Percentiles rank a stretch among this genome's conserved stretches.
Evolutionary conservation across 2,888 invertebrate genomes (phyloP).

Genomic region (Spisula subtruncata): DNA sequence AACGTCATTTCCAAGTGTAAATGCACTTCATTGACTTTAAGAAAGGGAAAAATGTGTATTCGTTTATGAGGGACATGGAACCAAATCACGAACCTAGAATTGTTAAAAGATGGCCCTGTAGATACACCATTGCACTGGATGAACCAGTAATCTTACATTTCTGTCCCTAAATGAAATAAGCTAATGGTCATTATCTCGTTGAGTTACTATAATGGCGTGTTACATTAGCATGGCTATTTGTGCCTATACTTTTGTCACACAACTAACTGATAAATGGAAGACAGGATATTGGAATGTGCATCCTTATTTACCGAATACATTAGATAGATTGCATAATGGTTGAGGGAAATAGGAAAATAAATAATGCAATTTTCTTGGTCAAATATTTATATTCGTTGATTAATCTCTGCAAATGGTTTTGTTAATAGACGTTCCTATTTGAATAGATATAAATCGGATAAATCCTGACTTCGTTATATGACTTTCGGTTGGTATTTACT

Average conservation of each 20-base stretch:
- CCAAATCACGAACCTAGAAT: too few species aligned
- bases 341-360: neutral
- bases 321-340: neutral
- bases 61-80: too few species aligned
- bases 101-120: too few species aligned
- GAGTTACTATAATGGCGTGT: neutral
- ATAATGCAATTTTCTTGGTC: constrained; percentile 18
- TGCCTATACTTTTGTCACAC: neutral
- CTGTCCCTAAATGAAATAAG: neutral
- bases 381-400: neutral
- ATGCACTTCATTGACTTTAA: too few species aligned
- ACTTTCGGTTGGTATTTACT: too few species aligned
- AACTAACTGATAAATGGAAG: neutral
- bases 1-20: too few species aligned
- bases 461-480: neutral
- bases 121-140: neutral
- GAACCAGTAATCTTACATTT: neutral
- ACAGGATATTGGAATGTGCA: neutral
- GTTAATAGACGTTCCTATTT: neutral
- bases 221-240: neutral
- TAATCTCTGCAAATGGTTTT: neutral
- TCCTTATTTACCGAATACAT: neutral
- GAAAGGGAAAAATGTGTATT: too few species aligned
- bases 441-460: neutral
- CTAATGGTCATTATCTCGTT: neutral